Evolutionary conservation across 1,140 invertebrate species (phyloP).

Genomic region (Chrysomallon squamiferum): DNA sequence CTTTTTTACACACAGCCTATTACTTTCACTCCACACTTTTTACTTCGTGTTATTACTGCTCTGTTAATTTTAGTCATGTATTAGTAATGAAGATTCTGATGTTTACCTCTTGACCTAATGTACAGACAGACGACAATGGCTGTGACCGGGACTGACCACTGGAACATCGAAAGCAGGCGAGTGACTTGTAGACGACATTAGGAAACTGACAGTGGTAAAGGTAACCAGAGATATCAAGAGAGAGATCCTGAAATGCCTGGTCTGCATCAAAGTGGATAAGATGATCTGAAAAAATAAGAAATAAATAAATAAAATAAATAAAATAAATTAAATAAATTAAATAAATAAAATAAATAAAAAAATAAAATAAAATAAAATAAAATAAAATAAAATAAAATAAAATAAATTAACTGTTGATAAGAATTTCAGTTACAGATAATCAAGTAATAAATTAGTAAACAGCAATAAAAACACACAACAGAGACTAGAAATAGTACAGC

Average conservation of each 20-base stretch:
- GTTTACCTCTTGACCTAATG: conserved; percentile 41
- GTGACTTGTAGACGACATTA: conserved; percentile 39
- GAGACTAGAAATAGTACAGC: too few species aligned
- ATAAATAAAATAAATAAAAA: not conserved
- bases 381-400: not conserved
- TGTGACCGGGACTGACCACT: not conserved
- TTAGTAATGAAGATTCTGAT: too few species aligned
- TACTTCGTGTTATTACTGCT: too few species aligned
- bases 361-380: not conserved
- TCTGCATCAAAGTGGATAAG: conserved; percentile 45
- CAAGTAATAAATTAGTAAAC: too few species aligned
- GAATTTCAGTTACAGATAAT: too few species aligned
- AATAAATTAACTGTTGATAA: not conserved
- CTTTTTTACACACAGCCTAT: too few species aligned
- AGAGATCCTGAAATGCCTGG: conserved; percentile 33
- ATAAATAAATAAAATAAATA: not conserved
- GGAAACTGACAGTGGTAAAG: conserved; percentile 51
- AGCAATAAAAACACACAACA: too few species aligned
- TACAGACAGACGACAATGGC: conserved; percentile 23
- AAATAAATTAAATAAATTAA: not conserved
- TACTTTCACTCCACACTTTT: too few species aligned
- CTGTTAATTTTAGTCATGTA: too few species aligned
- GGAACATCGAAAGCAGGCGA: conserved; percentile 41
- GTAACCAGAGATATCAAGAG: conserved; percentile 22
- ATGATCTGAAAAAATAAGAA: conserved; percentile 32